Evolutionary conservation across 1,140 invertebrate genomes (phyloP), one percentile per base, ranked within the genome.

Genomic region (Drosophila nasuta): DNA sequence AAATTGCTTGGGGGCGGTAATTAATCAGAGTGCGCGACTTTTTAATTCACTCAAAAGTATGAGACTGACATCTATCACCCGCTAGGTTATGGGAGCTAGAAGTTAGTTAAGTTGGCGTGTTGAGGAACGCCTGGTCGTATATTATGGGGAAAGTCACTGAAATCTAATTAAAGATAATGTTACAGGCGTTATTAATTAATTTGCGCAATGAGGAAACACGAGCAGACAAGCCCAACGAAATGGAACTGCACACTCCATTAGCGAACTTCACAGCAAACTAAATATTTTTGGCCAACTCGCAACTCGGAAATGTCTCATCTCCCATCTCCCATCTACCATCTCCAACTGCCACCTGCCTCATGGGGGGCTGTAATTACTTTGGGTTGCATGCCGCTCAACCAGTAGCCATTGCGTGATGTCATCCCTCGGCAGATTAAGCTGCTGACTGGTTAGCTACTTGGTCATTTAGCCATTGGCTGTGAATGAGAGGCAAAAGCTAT

Each of bases 111-210:
- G 11, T 52, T 13, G 49, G n/a, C 11, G 41, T 43, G 41, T n/a
- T 43, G 41, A n/a, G 4, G 11, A 43, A 43, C 41, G 41, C 41
- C 41, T 43, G 7, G 41, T 43, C 41, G 41, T 43, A 43, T 13
- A 43, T 13, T 43, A 43, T n/a, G 41, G 3, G 11, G n/a, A n/a
- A 43, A 43, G 41, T 43, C 41, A 54, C 38, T 38, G 54, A 59
- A 77, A 77, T 74, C 43, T 77, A 73, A 77, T 77, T 79, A 79
- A 77, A 65, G 75, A 52, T 68, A 79, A 79, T 68, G 70, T 68
- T 65, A 65, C 52, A 65, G 45, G 52, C 70, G 68, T 77, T 79
- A 79, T 77, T 79, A 79, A 79, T 79, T 79, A 79, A 75, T 76
- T 81, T 81, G 63, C 33, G 52, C 57, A 45, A 63, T 46, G 45